A percentile compares a stretch with the other conserved stretches of the same genome.
Conservation (phyloP, 2,113 vertebrate genomes). For the Calypte anna region DNA sequence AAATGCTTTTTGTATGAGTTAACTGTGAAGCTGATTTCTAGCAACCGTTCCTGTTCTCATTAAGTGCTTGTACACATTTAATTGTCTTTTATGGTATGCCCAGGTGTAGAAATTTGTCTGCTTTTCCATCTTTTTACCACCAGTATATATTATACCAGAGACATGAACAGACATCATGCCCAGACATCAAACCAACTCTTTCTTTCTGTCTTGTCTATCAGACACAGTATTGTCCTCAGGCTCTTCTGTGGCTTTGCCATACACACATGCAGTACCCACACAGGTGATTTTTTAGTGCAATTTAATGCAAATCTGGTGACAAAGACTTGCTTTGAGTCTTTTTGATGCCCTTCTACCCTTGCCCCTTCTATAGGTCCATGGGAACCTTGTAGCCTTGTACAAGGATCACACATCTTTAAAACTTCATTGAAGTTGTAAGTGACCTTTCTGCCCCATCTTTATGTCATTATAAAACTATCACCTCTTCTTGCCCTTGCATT, state of each 20-base stretch:
- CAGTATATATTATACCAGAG: background rate
- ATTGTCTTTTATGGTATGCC: background rate
- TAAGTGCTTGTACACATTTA: background rate
- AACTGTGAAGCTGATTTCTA: background rate
- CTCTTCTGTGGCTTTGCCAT: background rate
- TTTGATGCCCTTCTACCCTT: background rate
- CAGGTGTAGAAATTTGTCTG: background rate
- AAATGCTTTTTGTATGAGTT: background rate
- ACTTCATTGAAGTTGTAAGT: background rate
- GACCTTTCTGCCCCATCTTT: background rate
- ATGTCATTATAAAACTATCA: background rate
- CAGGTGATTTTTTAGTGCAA: background rate
- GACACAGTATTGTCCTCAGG: background rate
- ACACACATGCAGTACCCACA: fast-evolving
- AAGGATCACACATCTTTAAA: no score
- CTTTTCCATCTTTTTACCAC: background rate
- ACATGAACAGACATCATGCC: background rate
- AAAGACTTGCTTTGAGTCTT: background rate
- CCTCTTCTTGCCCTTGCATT: background rate
- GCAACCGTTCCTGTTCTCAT: background rate
- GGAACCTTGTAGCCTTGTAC: no score
- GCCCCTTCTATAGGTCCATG: no score
- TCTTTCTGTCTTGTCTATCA: background rate
- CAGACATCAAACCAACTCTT: background rate
- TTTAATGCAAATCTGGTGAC: background rate